These are phyloP conservation scores for Tadarida brasiliensis DNA, from an alignment of 2,797 vertebrate species.

Conservation along the genomic window DNA sequence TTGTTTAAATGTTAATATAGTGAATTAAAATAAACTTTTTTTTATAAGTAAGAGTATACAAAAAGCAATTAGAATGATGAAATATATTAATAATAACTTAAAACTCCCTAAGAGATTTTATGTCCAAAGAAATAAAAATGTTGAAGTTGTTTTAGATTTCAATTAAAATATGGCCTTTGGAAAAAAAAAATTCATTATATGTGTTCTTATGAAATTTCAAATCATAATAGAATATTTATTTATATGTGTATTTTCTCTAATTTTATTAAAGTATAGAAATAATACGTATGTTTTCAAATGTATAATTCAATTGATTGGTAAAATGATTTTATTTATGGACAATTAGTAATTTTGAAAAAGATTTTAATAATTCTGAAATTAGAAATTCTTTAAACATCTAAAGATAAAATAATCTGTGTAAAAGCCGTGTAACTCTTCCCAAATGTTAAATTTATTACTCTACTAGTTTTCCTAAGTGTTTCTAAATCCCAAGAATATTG, in stretches of 20 bases:
- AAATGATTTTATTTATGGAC: not conserved
- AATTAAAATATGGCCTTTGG: not conserved
- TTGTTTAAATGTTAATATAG: not conserved
- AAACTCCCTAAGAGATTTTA: not conserved
- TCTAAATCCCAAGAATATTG: not conserved
- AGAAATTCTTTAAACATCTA: not conserved
- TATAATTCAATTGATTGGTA: not conserved
- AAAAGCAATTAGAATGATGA: not conserved
- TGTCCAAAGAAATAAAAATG: not conserved
- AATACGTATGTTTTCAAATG: not conserved
- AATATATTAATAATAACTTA: not conserved
- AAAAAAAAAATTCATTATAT: not conserved
- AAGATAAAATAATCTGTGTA: not conserved
- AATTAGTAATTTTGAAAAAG: not conserved
- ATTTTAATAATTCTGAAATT: not conserved
- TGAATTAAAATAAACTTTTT: not conserved
- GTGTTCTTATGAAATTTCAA: not conserved
- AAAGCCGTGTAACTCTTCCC: not conserved
- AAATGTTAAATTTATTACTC: not conserved
- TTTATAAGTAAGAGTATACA: not conserved
- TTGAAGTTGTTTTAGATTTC: not conserved
- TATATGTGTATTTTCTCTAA: not conserved
- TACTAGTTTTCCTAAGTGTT: not conserved
- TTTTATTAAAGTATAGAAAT: not conserved
- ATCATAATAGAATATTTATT: not conserved